These are phyloP conservation scores for Gallinago stenura DNA, from an alignment of 2,797 vertebrate species.

Conservation along the genomic window DNA sequence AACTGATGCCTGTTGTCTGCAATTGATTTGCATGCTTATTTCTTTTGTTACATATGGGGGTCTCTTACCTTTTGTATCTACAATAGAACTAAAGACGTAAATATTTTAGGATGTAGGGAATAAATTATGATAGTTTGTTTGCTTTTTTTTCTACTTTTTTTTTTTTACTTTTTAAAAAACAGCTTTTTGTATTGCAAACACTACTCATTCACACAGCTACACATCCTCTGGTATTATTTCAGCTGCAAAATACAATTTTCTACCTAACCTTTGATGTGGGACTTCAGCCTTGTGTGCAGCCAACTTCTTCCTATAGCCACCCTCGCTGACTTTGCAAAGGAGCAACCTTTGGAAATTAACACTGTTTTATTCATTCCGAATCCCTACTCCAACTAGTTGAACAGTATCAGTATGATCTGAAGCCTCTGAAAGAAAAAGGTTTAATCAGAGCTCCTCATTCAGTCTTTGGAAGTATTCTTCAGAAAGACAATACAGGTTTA, in stretches of 20 bases:
- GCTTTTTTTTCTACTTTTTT: not conserved
- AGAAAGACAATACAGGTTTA: not conserved
- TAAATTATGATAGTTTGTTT: not conserved
- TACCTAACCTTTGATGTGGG: not conserved
- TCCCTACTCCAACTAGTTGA: not conserved
- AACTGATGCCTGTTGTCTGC: not conserved
- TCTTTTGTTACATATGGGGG: not conserved
- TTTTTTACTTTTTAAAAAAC: not conserved
- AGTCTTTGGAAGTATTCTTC: not conserved
- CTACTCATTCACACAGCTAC: not conserved
- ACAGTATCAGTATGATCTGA: not conserved
- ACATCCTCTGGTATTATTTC: not conserved
- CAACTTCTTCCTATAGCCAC: not conserved
- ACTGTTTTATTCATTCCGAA: not conserved
- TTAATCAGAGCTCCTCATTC: conserved; percentile 16
- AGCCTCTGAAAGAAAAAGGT: conserved; percentile 10
- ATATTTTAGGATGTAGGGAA: conserved; percentile 11
- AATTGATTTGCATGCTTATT: conserved; percentile 1
- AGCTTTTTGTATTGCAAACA: not conserved
- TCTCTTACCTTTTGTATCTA: not conserved
- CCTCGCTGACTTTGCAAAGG: not conserved
- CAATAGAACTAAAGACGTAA: not conserved
- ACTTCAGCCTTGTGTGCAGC: not conserved
- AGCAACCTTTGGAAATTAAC: not conserved
- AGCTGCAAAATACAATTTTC: not conserved